Conservation (phyloP, 1,140 invertebrate species). For the Thaumetopoea pityocampa region DNA sequence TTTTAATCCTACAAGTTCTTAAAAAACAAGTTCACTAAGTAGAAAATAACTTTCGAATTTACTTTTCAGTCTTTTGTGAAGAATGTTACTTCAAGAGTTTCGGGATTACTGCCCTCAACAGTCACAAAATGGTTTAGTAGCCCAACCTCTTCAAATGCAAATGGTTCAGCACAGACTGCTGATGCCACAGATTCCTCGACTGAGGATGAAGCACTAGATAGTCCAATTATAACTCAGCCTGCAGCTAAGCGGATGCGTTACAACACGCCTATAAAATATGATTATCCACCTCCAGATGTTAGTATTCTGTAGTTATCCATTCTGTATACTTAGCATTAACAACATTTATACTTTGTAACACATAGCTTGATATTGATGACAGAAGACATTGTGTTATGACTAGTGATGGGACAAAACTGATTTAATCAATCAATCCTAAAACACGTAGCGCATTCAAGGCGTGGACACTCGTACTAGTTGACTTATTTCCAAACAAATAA, state of each 20-base stretch:
- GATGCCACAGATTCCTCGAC: slow-evolving; percentile 63
- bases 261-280: slow-evolving; percentile 26
- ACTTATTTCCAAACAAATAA: too few species aligned
- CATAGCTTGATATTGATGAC: too few species aligned
- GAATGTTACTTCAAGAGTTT: slow-evolving; percentile 67
- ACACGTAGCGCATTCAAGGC: too few species aligned
- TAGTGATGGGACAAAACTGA: too few species aligned
- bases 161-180: slow-evolving; percentile 41
- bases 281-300: slow-evolving; percentile 31
- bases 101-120: slow-evolving; percentile 62
- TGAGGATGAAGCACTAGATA: slow-evolving; percentile 62
- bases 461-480: too few species aligned
- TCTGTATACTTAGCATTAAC: too few species aligned
- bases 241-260: slow-evolving; percentile 63
- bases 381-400: too few species aligned
- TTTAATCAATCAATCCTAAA: too few species aligned
- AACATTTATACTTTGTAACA: too few species aligned
- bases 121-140: slow-evolving; percentile 73
- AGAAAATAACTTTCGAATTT: slow-evolving; percentile 1
- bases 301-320: slow-evolving; percentile 14
- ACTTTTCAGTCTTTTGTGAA: slow-evolving; percentile 72
- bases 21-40: too few species aligned
- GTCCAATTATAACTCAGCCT: slow-evolving; percentile 49
- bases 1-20: too few species aligned
- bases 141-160: slow-evolving; percentile 35